Evolutionary conservation across 2,113 vertebrate genomes (phyloP), one percentile per base, ranked within the genome.

Genomic region (Aptenodytes forsteri): DNA sequence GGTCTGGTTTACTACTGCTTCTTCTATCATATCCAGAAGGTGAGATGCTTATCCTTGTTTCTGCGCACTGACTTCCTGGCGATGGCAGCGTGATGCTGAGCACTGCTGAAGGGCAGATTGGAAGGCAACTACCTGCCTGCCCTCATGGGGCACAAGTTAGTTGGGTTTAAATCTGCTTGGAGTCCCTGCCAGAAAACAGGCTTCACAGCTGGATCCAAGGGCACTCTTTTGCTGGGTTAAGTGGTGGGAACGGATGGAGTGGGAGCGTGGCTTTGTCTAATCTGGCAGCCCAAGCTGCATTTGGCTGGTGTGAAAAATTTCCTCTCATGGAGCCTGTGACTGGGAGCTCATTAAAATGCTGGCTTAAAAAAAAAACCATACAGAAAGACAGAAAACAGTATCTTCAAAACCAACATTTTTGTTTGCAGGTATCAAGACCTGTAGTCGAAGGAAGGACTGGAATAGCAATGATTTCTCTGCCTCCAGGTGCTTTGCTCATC

Each of bases 271-370:
- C 38, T 75, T 80, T 1, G 0, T 85, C 75, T 88, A 21, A 46
- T 86, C 88, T 71, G 79, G 86, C 79, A 92, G 58, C 44, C 56
- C 40, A 46, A 62, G 70, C 52, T 71, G 56, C 67, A 15, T 83
- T 97, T 95, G 90, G 88, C 90, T 58, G 38, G 21, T 5, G 2
- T 64, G 30, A 75, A 86, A 46, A 44, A 81, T 70, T 66, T 86
- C 69, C 55, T 86, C 83, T 93, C 44, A 2, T 77, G 67, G 42
- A 93, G 67, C 22, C 50, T 8, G 1, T 86, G 88, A 93, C 12
- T 91, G 90, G 85, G 83, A 93, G 87, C 38, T 95, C 52, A 29
- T 92, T 85, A 88, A 95, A 90, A 93, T 58, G 23, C 40, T 89
- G 36, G 49, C 38, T 61, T 32, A 9, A 46, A 73, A 59, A 62